Percentiles rank a stretch among this genome's conserved stretches.
phyloP scores from a whole-genome alignment of 2,797 vertebrate species.

The Malacoctenus gilli region DNA sequence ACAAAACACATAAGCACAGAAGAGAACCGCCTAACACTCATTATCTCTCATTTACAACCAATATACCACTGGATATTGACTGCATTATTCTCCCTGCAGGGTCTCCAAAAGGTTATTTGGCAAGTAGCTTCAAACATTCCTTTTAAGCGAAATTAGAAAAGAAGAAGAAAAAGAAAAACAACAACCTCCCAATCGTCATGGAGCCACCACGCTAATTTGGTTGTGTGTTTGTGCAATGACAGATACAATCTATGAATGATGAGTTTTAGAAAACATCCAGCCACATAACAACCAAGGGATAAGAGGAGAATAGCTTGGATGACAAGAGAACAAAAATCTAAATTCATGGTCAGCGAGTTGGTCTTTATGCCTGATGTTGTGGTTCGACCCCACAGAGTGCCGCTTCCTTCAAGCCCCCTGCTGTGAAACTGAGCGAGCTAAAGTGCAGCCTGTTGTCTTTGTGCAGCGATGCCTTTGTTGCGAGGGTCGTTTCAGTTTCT shows the following conservation, averaged over 20 bases:
- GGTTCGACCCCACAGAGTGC: slow-evolving; percentile 38
- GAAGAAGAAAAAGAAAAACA: slow-evolving; percentile 19
- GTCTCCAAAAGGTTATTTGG: slow-evolving; percentile 65
- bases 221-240: slow-evolving; percentile 44
- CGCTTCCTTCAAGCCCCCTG: slow-evolving; percentile 38
- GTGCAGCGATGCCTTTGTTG: slow-evolving; percentile 47
- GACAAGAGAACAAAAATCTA: slow-evolving; percentile 22
- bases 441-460: slow-evolving; percentile 53
- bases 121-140: slow-evolving; percentile 48
- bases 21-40: slow-evolving; percentile 58
- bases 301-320: slow-evolving; percentile 23
- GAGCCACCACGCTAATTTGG: slow-evolving; percentile 45
- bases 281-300: slow-evolving; percentile 18
- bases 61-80: slow-evolving; percentile 62
- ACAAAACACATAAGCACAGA: slow-evolving; percentile 55
- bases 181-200: slow-evolving; percentile 21
- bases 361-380: slow-evolving; percentile 20
- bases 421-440: slow-evolving; percentile 38
- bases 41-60: slow-evolving; percentile 63
- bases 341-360: slow-evolving; percentile 19
- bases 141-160: slow-evolving; percentile 48
- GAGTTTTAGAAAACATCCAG: slow-evolving; percentile 45
- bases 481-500: slow-evolving; percentile 35
- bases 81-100: slow-evolving; percentile 66
- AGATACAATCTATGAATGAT: slow-evolving; percentile 54